Percentiles rank a stretch among this genome's conserved stretches.
phyloP scores from a whole-genome alignment of 2,113 vertebrate genomes.

The Sander lucioperca region DNA sequence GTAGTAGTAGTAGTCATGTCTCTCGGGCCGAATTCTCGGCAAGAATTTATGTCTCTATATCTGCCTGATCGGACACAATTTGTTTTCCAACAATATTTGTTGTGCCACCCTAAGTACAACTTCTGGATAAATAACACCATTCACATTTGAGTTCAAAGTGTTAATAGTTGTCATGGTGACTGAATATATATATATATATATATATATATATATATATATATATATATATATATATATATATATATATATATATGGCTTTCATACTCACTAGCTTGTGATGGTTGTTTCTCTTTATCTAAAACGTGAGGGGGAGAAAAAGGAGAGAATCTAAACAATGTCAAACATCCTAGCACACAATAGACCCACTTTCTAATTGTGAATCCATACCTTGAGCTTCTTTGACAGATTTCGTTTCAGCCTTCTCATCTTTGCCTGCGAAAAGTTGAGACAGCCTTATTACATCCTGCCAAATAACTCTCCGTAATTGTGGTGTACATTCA shows the following conservation, averaged over 20 bases:
- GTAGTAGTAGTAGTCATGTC: no score
- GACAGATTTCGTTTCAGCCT: constrained; percentile 54
- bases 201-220: no score
- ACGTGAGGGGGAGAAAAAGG: not conserved
- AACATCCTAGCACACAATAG: not conserved
- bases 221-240: no score
- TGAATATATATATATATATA: not conserved
- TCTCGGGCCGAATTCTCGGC: no score
- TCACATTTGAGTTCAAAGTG: not conserved
- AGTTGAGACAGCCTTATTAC: constrained; percentile 22
- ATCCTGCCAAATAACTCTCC: constrained; percentile 26
- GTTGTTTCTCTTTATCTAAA: constrained; percentile 69
- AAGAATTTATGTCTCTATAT: no score
- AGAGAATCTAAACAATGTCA: constrained; percentile 1
- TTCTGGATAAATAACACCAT: not conserved
- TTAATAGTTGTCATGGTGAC: not conserved
- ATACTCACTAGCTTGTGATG: constrained; percentile 71
- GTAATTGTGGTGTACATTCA: constrained; percentile 13
- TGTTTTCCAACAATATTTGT: no score
- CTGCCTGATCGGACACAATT: no score
- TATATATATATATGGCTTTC: no score
- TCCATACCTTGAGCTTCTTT: constrained; percentile 69
- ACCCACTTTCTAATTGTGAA: not conserved
- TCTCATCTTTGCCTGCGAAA: constrained; percentile 58
- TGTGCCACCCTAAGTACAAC: no score